These are phyloP conservation scores for Amiota communis DNA, from an alignment of 2,888 invertebrate genomes.

Conservation along the genomic window DNA sequence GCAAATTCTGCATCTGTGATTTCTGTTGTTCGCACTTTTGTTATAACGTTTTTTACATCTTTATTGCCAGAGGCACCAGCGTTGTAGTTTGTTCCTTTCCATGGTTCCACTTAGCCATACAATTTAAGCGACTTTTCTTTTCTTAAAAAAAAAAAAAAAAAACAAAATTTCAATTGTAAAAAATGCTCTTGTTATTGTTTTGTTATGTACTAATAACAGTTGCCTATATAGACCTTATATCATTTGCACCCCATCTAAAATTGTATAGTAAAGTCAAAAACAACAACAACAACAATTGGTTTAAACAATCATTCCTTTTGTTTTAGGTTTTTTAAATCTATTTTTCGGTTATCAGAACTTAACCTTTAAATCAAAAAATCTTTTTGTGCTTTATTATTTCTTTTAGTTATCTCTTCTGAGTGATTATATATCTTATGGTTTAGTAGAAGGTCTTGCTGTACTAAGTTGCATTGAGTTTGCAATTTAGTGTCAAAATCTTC, in stretches of 20 bases:
- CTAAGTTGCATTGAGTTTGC: neutral
- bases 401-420: neutral
- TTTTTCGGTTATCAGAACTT: neutral
- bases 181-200: constrained; percentile 19
- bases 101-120: neutral
- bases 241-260: neutral
- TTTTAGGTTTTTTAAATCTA: too few species aligned
- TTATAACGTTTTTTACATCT: constrained; percentile 94
- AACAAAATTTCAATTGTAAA: neutral
- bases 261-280: too few species aligned
- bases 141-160: too few species aligned
- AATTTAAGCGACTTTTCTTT: constrained; percentile 1
- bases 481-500: neutral
- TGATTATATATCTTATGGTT: constrained; percentile 20
- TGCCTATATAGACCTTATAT: neutral
- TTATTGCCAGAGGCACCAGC: constrained; percentile 90
- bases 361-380: neutral
- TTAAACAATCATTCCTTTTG: constrained; percentile 2
- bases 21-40: constrained; percentile 89
- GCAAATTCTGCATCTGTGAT: constrained; percentile 78
- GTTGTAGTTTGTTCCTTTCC: constrained; percentile 53
- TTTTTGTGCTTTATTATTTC: constrained; percentile 12
- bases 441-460: neutral
- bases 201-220: constrained; percentile 1
- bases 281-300: neutral